These are phyloP conservation scores for Apotomis turbidana DNA, from an alignment of 2,888 invertebrate genomes.

Conservation along the genomic window DNA sequence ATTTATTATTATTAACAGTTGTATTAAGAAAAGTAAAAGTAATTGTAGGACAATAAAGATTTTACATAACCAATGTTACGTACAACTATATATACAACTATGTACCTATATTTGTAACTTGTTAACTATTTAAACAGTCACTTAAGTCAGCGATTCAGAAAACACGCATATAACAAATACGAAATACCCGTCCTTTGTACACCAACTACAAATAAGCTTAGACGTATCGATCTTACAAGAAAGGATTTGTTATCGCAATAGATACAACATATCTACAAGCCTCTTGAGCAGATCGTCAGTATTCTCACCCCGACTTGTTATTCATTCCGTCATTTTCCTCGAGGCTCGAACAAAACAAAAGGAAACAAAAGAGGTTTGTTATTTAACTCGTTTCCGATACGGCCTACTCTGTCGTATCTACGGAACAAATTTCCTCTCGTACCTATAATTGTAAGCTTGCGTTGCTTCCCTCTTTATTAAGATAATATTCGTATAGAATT, in stretches of 20 bases:
- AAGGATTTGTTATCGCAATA: conserved; percentile 11
- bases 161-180: neutral
- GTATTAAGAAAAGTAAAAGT: too few species aligned
- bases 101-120: too few species aligned
- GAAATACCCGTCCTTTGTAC: neutral
- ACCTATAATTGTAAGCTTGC: conserved; percentile 43
- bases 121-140: too few species aligned
- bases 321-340: conserved; percentile 67
- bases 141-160: too few species aligned
- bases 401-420: conserved; percentile 73
- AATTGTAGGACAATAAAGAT: too few species aligned
- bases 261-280: conserved; percentile 35
- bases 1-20: too few species aligned
- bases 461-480: conserved; percentile 16
- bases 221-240: conserved; percentile 7
- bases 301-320: conserved; percentile 70
- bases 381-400: conserved; percentile 83
- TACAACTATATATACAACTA: too few species aligned
- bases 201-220: neutral
- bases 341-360: conserved; percentile 59
- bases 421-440: conserved; percentile 77
- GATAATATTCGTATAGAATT: neutral
- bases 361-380: conserved; percentile 73
- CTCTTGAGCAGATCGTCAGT: conserved; percentile 64
- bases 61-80: too few species aligned